Conservation (phyloP, 1,140 invertebrate genomes). For the Sarcophaga peregrina region DNA sequence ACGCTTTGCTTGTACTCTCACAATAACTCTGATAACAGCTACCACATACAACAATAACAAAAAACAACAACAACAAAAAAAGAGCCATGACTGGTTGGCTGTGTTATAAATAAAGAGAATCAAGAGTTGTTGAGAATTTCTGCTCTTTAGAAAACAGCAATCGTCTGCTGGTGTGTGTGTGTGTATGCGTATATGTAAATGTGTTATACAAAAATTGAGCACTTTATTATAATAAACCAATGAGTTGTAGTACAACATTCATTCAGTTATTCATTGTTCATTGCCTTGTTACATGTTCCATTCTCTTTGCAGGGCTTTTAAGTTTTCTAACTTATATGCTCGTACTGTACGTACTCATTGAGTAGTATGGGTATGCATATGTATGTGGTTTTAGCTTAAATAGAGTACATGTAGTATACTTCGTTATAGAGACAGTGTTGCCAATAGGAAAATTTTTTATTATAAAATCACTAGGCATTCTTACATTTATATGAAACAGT, state of each 20-base stretch:
- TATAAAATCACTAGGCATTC: too few species aligned
- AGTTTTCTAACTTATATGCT: too few species aligned
- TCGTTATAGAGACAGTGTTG: background rate
- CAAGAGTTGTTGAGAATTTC: constrained; percentile 7
- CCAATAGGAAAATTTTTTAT: background rate
- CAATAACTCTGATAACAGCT: background rate
- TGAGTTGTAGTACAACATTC: background rate
- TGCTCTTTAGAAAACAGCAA: background rate
- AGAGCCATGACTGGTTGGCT: too few species aligned
- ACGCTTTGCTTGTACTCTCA: background rate
- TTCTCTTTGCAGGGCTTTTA: background rate
- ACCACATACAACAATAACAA: background rate
- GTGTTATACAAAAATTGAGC: background rate
- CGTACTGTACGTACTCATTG: background rate
- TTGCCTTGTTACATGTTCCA: constrained; percentile 7
- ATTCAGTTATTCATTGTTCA: background rate
- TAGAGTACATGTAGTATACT: constrained; percentile 5
- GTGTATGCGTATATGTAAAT: background rate
- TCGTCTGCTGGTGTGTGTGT: background rate
- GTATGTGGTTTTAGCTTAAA: background rate
- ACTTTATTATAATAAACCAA: constrained; percentile 19
- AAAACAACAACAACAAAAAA: too few species aligned
- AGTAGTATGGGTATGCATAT: too few species aligned
- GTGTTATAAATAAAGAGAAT: background rate
- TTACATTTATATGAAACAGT: too few species aligned